phyloP scores from a whole-genome alignment of 2,113 vertebrate genomes.

The Ranitomeya variabilis region DNA sequence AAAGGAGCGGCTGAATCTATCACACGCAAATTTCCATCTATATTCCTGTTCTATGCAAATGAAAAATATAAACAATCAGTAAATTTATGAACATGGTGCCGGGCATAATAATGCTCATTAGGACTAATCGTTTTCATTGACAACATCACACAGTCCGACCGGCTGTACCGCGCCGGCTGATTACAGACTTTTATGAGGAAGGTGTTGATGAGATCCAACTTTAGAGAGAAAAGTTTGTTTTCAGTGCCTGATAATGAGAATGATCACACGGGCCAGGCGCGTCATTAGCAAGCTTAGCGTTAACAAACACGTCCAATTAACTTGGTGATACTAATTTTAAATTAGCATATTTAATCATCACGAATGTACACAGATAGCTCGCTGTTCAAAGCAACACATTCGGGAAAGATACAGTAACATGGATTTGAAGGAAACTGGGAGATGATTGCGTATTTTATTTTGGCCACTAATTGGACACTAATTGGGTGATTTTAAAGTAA shows the following conservation, averaged over 20 bases:
- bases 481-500: neutral
- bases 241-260: constrained; percentile 12
- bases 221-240: constrained; percentile 35
- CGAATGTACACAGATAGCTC: neutral
- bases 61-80: constrained; percentile 34
- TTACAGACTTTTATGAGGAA: constrained; percentile 23
- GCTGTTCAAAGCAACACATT: neutral
- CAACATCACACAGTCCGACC: constrained; percentile 21
- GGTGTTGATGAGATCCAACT: neutral
- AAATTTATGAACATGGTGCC: constrained; percentile 21
- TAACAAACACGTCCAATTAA: neutral
- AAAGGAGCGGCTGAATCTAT: neutral
- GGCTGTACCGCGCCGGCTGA: neutral
- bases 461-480: neutral
- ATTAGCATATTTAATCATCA: constrained; percentile 1
- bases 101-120: constrained; percentile 41
- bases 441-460: neutral
- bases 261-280: neutral
- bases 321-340: neutral
- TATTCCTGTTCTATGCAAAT: constrained; percentile 42
- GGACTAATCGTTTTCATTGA: constrained; percentile 31
- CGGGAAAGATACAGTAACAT: neutral
- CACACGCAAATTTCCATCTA: neutral
- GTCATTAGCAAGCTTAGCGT: neutral
- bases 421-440: neutral